These are phyloP conservation scores for Bombus superbus DNA, from an alignment of 1,140 invertebrate species.

Conservation along the genomic window DNA sequence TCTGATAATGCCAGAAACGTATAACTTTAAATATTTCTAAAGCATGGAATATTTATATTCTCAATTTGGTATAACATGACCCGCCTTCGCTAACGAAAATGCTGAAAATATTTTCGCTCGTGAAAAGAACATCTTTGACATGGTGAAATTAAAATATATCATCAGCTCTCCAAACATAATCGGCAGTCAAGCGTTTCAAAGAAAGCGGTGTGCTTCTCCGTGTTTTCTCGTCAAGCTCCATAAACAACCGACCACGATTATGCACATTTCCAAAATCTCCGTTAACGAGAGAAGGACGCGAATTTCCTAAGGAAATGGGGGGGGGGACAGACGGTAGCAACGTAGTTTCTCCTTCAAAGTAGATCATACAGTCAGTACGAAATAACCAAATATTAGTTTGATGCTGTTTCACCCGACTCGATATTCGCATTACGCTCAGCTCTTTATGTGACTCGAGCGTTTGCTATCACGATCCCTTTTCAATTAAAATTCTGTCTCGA, in stretches of 20 bases:
- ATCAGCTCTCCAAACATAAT: not conserved
- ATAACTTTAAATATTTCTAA: too few species aligned
- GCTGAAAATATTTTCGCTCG: too few species aligned
- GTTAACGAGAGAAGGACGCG: too few species aligned
- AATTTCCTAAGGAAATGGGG: not conserved
- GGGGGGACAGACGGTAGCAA: not conserved
- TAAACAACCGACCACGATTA: not conserved
- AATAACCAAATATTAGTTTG: slow-evolving; percentile 29
- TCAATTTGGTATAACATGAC: too few species aligned
- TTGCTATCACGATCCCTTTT: not conserved
- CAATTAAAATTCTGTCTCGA: not conserved
- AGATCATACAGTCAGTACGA: slow-evolving; percentile 15
- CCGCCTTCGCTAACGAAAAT: too few species aligned
- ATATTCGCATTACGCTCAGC: not conserved
- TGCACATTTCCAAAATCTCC: slow-evolving; percentile 1
- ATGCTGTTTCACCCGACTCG: not conserved
- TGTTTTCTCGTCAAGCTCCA: not conserved
- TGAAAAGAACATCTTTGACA: not conserved
- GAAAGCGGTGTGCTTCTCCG: not conserved
- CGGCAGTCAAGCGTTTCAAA: not conserved
- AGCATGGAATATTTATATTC: too few species aligned
- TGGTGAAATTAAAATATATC: not conserved
- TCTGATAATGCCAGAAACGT: too few species aligned
- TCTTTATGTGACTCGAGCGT: slow-evolving; percentile 1
- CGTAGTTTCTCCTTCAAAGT: not conserved